These are phyloP conservation scores for Passer montanus DNA, from an alignment of 2,113 vertebrate genomes.

Conservation along the genomic window DNA sequence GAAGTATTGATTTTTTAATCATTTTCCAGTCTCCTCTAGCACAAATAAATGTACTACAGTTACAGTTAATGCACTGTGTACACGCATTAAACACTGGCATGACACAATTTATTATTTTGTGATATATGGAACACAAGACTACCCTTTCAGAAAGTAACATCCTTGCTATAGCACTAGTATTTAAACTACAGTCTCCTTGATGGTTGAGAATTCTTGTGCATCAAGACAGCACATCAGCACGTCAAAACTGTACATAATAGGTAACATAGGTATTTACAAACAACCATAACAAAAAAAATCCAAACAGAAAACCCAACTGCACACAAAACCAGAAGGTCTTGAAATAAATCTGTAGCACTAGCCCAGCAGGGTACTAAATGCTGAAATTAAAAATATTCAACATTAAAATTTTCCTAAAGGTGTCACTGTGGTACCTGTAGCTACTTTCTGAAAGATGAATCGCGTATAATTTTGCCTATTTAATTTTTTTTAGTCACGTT, in stretches of 20 bases:
- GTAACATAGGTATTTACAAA: background rate
- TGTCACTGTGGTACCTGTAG: constrained; percentile 76
- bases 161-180: background rate
- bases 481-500: constrained; percentile 32
- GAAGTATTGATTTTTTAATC: constrained; percentile 93
- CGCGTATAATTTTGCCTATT: constrained; percentile 26
- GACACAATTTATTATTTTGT: constrained; percentile 80
- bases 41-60: constrained; percentile 88
- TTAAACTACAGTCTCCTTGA: constrained; percentile 15
- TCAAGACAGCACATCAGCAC: background rate
- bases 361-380: background rate
- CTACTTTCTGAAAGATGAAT: constrained; percentile 48
- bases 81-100: constrained; percentile 75
- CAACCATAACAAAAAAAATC: background rate
- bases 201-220: constrained; percentile 26
- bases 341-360: constrained; percentile 30
- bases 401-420: constrained; percentile 75
- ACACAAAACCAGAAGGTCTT: background rate
- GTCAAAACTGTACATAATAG: background rate
- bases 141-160: constrained; percentile 51
- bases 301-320: background rate
- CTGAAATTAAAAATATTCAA: constrained; percentile 52
- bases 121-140: constrained; percentile 68
- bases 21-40: constrained; percentile 88
- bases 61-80: constrained; percentile 87